Evolutionary conservation across 2,888 invertebrate species (phyloP), one percentile per base, ranked within the genome.

Genomic region (Cylindroiulus punctatus): DNA sequence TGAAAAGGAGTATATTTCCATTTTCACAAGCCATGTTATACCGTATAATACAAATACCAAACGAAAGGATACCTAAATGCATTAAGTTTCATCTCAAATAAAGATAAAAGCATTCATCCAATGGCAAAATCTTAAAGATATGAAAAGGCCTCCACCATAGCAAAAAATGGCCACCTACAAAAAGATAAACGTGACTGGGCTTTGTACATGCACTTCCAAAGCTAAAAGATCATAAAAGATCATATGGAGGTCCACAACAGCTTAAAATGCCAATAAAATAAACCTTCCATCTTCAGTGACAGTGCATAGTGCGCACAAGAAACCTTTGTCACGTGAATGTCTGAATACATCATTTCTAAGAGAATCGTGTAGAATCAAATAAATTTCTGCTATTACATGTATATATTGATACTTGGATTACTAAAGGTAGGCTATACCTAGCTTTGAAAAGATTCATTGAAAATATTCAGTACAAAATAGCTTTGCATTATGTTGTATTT

Each of bases 61-160:
- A 65, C 19, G 57, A 65, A 65, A 65, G 57, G 22, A 8, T 22
- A 22, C 57, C 57, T 22, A 65, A 8, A 22, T 65, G 22, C 57
- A 65, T 65, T 22, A 52, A 52, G 19, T 17, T 19, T 52, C 52
- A 52, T 52, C 52, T 65, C 57, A 22, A 65, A 65, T 65, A 65
- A 65, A 65, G 57, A 65, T 65, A 65, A 65, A 65, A 65, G 57
- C 57, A 22, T 65, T 22, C 57, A 65, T 22, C 57, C 57, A 52
- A 52, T 52, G n/a, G n/a, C 52, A 52, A 52, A 52, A 19, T n/a
- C n/a, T 52, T 19, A 65, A 22, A 65, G 57, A 65, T 22, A 57
- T 36, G 19, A 47, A 65, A 65, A 65, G 57, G 57, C 12, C 22
- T 22, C 22, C 10, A 22, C 57, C 57, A 65, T 22, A 22, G 22